These are phyloP conservation scores for Hozukius guyotensis DNA, from an alignment of 2,797 vertebrate species.

Conservation along the genomic window DNA sequence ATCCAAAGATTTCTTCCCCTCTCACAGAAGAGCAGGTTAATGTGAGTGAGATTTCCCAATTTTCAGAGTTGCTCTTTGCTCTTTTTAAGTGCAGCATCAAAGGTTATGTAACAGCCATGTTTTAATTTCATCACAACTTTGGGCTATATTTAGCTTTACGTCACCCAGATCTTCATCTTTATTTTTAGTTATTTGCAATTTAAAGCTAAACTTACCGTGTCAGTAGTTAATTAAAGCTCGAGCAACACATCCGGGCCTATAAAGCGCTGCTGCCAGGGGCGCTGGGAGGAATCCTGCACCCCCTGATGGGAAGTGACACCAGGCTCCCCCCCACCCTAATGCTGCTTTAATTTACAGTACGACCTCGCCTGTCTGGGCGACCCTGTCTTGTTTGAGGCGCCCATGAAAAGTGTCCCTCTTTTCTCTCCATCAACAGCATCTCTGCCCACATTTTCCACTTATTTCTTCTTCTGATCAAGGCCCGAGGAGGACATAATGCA, in stretches of 20 bases:
- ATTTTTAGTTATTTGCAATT: conserved; percentile 12
- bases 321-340: conserved; percentile 31
- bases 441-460: conserved; percentile 23
- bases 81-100: background rate
- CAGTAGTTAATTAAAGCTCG: conserved; percentile 34
- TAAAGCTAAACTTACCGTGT: conserved; percentile 12
- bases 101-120: background rate
- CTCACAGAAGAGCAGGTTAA: conserved; percentile 33
- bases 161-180: background rate
- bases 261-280: conserved; percentile 60
- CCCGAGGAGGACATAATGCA: conserved; percentile 30
- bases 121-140: conserved; percentile 15
- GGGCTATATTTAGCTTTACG: conserved; percentile 11
- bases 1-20: background rate
- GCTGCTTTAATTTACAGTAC: conserved; percentile 70
- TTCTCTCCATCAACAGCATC: conserved; percentile 10
- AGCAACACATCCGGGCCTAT: conserved; percentile 26
- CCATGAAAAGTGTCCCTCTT: background rate
- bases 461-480: conserved; percentile 45
- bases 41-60: conserved; percentile 1
- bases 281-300: conserved; percentile 64
- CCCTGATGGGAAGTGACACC: conserved; percentile 64
- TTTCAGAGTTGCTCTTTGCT: conserved; percentile 10
- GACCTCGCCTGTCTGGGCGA: conserved; percentile 24
- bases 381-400: conserved; percentile 19